Evolutionary conservation across 2,797 vertebrate genomes (phyloP), one percentile per base, ranked within the genome.

Genomic region (Rhynchotus rufescens): DNA sequence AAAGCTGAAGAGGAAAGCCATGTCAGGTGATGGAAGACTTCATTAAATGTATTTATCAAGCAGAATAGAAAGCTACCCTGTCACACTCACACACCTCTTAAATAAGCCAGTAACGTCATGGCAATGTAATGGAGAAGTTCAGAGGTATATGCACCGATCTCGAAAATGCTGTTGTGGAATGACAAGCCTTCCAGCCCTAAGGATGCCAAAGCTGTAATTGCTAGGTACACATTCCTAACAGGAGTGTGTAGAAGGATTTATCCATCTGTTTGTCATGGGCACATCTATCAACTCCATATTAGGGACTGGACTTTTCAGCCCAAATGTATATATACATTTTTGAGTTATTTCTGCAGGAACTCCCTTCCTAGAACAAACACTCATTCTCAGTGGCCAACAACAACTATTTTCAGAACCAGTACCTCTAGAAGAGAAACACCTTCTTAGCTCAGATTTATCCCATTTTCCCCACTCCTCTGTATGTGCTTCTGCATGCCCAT

Each of bases 1-100:
- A 34, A 69, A 77, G 56, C 32, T 64, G 26, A 52, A 20, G 40
- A 56, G 34, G 54, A 88, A 2, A 45, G 8, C 3, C 10, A 52
- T 60, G 34, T 72, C 79, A 88, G 60, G 21, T 78, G 78, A 66
- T 49, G 10, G 42, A 88, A 59, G 47, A 66, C n/a, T 91, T 84
- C 6, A 59, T 68, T 86, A 80, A 92, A 59, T 12, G 20, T 54
- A 68, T 44, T 88, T 80, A 88, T 21, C 22, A 69, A 60, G 30
- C 7, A 72, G 23, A 83, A 90, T 57, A 90, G 42, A 78, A 62
- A 90, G 40, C 34, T 78, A 45, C 1, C 1, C 5, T 3, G 10
- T 16, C 34, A n/a, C 6, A 32, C 13, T 57, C 80, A 52, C n/a
- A 73, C 25, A 38, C 12, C 45, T 15, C 49, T 56, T 49, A 74